A percentile compares a stretch with the other conserved stretches of the same genome.
Evolutionary conservation across 2,113 vertebrate genomes (phyloP).

Genomic region (Bos indicus): DNA sequence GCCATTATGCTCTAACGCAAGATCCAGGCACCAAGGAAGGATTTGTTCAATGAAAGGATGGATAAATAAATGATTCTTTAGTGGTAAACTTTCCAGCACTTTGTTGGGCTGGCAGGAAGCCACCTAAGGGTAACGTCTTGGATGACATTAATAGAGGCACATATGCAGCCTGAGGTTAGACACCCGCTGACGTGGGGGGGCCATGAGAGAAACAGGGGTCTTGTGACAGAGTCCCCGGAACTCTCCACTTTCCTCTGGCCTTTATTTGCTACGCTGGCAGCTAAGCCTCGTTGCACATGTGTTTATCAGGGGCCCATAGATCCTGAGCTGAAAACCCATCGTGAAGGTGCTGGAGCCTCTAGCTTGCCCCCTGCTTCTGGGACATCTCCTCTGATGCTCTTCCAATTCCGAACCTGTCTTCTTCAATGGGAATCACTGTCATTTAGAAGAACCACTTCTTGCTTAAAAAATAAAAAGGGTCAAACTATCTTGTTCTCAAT

Average conservation of each 20-base stretch:
- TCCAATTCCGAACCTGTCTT: not conserved
- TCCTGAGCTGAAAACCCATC: not conserved
- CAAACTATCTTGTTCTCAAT: not conserved
- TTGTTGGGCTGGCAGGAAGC: not conserved
- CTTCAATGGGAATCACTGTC: not conserved
- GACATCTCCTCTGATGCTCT: not conserved
- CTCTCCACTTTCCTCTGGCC: not conserved
- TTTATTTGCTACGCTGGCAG: not conserved
- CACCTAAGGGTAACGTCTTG: not conserved
- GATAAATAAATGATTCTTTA: not conserved
- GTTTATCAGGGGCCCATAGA: not conserved
- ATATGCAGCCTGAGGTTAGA: not conserved
- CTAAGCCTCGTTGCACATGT: not conserved
- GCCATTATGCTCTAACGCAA: not conserved
- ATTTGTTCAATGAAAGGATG: not conserved
- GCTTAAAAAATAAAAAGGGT: not conserved
- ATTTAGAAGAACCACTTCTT: not conserved
- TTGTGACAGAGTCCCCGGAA: not conserved
- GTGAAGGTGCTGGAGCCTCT: not conserved
- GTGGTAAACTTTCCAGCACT: not conserved
- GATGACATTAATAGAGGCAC: not conserved
- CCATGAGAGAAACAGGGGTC: not conserved
- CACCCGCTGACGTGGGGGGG: accelerated
- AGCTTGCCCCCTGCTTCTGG: not conserved
- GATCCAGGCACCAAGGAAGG: not conserved